Evolutionary conservation across 2,888 invertebrate genomes (phyloP), one percentile per base, ranked within the genome.

Genomic region (Troilus luridus): DNA sequence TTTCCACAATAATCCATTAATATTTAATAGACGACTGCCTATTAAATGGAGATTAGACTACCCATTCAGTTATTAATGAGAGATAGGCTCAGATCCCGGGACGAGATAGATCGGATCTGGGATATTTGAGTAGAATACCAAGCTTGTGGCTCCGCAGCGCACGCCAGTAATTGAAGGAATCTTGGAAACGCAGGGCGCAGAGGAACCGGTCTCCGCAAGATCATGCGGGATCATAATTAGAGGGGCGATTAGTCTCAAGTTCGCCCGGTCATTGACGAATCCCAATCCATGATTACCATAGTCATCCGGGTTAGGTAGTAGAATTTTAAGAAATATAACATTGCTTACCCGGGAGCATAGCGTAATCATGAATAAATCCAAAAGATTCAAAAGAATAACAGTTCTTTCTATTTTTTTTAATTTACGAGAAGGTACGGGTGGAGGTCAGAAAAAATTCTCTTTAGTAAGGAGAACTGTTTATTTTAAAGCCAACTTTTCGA

Each of bases 81-180:
- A 58, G 56, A 85, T 58, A 56, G 81, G 19, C 56, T 11, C 21
- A 54, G 85, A 85, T 85, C n/a, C 56, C 56, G n/a, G 5, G 85
- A 85, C 0, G 85, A 85, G 85, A 85, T 85, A 85, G 85, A 56
- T n/a, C 12, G 56, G 81, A 8, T n/a, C 56, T 85, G 56, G 85
- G 85, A 85, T 85, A 85, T 85, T 85, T 85, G 56, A 85, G 85
- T 58, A n/a, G 85, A 85, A 85, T 85, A 85, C 85, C 85, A 56
- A 85, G 56, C 54, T 56, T n/a, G n/a, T n/a, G 81, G 77, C 77
- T 21, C 41, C 19, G 54, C 21, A n/a, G 85, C 85, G 85, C 85
- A 19, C 56, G n/a, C 56, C 85, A n/a, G n/a, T 85, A 85, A 85
- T 85, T 85, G 85, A 85, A 56, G 21, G 85, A 85, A 85, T 85